These are phyloP conservation scores for Pangasius macronema DNA, from an alignment of 2,797 vertebrate species.

Conservation along the genomic window DNA sequence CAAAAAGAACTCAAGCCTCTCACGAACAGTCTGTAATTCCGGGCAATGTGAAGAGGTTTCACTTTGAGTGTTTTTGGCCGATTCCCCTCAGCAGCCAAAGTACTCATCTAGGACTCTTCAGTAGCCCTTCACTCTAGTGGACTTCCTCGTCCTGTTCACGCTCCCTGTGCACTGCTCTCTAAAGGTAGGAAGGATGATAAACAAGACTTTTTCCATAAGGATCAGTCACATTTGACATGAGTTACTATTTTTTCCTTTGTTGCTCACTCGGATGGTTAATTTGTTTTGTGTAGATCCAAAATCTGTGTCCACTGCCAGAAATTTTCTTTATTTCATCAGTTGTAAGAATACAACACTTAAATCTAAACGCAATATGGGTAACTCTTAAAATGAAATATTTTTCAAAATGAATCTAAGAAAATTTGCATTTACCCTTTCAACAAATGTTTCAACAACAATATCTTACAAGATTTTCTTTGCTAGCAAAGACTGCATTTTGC, in stretches of 20 bases:
- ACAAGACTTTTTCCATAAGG: conserved; percentile 21
- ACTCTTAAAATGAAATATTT: neutral
- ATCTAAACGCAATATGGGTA: neutral
- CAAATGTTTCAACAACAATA: neutral
- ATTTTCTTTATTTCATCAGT: neutral
- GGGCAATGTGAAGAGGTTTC: conserved; percentile 18
- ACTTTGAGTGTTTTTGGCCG: conserved; percentile 23
- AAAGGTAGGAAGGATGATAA: conserved; percentile 28
- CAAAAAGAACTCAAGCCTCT: conserved; percentile 5
- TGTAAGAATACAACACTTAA: neutral
- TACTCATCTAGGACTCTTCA: conserved; percentile 31
- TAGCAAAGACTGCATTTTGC: neutral
- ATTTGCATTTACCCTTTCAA: neutral
- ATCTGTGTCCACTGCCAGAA: neutral
- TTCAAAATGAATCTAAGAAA: neutral
- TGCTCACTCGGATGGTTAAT: neutral
- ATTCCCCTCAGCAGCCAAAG: conserved; percentile 31
- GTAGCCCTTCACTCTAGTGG: conserved; percentile 32
- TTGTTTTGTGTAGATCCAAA: neutral
- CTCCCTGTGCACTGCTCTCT: neutral
- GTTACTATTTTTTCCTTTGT: neutral
- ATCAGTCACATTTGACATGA: neutral
- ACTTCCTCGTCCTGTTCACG: conserved; percentile 4
- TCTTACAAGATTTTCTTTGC: neutral
- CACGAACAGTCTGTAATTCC: neutral